These are phyloP conservation scores for Chrysocyon brachyurus DNA, from an alignment of 2,797 vertebrate species.

Conservation along the genomic window DNA sequence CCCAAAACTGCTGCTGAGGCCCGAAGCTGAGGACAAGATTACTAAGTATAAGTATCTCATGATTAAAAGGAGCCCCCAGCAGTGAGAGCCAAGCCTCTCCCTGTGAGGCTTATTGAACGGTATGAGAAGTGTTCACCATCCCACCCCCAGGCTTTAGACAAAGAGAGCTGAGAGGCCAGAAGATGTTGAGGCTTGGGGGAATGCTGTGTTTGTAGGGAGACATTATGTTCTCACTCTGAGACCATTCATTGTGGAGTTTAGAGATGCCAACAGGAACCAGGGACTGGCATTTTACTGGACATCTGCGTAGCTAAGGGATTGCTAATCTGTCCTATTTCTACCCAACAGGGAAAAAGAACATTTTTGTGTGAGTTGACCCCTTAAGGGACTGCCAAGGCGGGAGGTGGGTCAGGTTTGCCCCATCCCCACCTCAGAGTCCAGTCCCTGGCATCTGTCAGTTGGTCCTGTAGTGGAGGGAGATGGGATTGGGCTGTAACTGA, in stretches of 20 bases:
- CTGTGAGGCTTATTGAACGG: background rate
- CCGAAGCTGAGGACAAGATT: background rate
- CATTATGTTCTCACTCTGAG: background rate
- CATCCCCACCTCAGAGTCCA: background rate
- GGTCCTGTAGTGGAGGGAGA: background rate
- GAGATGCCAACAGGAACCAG: background rate
- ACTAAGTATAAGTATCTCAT: background rate
- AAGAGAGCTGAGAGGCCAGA: background rate
- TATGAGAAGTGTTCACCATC: background rate
- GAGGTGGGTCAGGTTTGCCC: background rate
- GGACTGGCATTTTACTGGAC: background rate
- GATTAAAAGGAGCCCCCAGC: background rate
- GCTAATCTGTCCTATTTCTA: background rate
- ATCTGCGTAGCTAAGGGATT: background rate
- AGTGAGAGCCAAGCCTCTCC: background rate
- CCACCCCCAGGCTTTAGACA: background rate
- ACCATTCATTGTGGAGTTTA: constrained; percentile 5
- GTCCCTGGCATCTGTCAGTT: background rate
- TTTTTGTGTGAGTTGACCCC: background rate
- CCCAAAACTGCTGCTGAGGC: background rate
- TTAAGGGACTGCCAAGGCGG: background rate
- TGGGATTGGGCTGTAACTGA: background rate
- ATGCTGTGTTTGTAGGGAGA: background rate
- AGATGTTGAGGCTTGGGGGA: background rate
- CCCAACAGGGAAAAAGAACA: background rate